Base-by-base conservation (phyloP, 2,113 vertebrate genomes). In the Myanophis thanlyinensis region DNA sequence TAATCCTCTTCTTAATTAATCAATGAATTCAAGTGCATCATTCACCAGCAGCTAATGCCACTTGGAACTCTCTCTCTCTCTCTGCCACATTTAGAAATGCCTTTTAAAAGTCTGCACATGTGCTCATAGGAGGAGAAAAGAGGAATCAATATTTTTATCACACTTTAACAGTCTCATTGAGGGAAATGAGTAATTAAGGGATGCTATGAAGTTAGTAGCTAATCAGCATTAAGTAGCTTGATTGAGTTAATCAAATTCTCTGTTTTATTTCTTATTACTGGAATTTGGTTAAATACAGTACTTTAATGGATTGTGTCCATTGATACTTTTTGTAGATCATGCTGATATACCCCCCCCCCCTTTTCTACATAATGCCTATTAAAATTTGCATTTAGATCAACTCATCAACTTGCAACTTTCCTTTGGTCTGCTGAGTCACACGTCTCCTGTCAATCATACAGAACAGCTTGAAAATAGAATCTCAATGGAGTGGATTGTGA, bases 31-130 rank as follows among this genome's bases (percentile, higher is more conserved):
- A 30, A 48, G 25, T n/a, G 44, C 88, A 89, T 89, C 56, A 62
- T 62, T 89, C 88, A 89, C 30, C 6, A 30, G 35, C 67, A 8
- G 54, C 88, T 62, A 62, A 59, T 62, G 54, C 54, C 25, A 48
- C 44, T 62, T 20, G 20, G 47, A 89, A 48, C 30, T 89, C 25
- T 89, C 56, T 87, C 85, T n/a, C 15, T 87, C 48, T 89, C 59
- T 89, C 88, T 48, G 44, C 88, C 59, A 67, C 56, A 20, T 89
- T 89, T 67, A 67, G 88, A 89, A 89, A 89, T 62, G 54, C 44
- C 22, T 48, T 18, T 47, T 89, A 47, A 47, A 89, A 89, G 44
- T 89, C 40, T 46, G 23, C 40, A 47, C 54, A 56, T 48, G 52
- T 44, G 35, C 40, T 44, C 10, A 25, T 12, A 40, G 87, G 3